These are phyloP conservation scores for Zootermopsis nevadensis DNA, from an alignment of 2,888 invertebrate species.

Conservation along the genomic window DNA sequence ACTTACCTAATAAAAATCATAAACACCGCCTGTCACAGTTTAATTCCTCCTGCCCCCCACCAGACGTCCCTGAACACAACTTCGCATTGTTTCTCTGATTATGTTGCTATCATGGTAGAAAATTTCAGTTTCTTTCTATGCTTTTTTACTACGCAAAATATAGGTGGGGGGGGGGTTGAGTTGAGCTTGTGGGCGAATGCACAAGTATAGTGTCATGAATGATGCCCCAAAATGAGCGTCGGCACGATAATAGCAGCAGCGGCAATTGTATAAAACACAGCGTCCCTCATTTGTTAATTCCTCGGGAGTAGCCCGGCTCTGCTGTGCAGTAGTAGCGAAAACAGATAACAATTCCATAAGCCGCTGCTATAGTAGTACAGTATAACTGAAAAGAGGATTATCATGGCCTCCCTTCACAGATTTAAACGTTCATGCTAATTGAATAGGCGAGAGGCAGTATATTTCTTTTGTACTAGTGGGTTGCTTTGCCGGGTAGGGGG, in stretches of 20 bases:
- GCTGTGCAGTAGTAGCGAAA: slow-evolving; percentile 39
- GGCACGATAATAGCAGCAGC: slow-evolving; percentile 32
- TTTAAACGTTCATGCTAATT: slow-evolving; percentile 55
- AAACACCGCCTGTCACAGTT: neutral
- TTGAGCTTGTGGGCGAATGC: neutral
- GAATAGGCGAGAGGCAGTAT: slow-evolving; percentile 50
- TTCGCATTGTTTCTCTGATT: neutral
- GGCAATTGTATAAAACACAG: slow-evolving; percentile 51
- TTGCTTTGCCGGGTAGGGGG: neutral
- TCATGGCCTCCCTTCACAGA: slow-evolving; percentile 49
- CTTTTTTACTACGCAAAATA: neutral
- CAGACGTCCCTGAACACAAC: neutral
- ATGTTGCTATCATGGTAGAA: neutral
- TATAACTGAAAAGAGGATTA: slow-evolving; percentile 53
- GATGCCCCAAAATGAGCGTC: slow-evolving; percentile 44
- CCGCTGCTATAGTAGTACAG: slow-evolving; percentile 44
- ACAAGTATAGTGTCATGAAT: slow-evolving; percentile 45
- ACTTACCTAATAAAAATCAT: neutral
- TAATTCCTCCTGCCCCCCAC: too few species aligned
- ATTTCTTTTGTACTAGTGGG: slow-evolving; percentile 41
- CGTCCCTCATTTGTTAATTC: slow-evolving; percentile 51
- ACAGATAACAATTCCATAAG: slow-evolving; percentile 55
- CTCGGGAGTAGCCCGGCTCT: slow-evolving; percentile 8
- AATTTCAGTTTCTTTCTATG: neutral
- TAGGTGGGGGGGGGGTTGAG: neutral